Evolutionary conservation across 2,797 vertebrate species (phyloP).

Genomic region (Hipposideros larvatus): DNA sequence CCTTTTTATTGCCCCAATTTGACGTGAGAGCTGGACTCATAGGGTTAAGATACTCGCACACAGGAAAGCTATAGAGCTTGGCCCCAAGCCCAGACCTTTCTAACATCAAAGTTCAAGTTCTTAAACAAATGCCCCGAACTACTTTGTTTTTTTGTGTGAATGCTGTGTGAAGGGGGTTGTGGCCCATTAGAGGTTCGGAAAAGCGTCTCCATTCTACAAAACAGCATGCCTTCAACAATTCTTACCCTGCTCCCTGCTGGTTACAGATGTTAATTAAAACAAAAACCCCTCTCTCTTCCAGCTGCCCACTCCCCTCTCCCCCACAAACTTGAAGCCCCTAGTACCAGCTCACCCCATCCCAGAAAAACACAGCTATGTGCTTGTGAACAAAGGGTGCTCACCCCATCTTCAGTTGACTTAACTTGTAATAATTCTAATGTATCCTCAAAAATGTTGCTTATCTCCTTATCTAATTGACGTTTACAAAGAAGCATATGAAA

Average conservation of each 20-base stretch:
- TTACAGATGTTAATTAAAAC: background rate
- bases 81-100: background rate
- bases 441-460: background rate
- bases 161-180: background rate
- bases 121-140: background rate
- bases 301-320: background rate
- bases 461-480: background rate
- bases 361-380: background rate
- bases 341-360: background rate
- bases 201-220: background rate
- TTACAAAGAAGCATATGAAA: background rate
- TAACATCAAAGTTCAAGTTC: background rate
- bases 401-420: background rate
- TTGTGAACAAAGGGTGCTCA: background rate
- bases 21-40: background rate
- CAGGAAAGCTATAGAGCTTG: background rate
- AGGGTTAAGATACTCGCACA: background rate
- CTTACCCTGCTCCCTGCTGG: background rate
- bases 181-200: background rate
- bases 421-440: background rate
- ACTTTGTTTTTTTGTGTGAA: background rate
- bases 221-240: background rate
- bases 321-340: background rate
- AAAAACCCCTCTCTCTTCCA: background rate
- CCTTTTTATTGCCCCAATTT: conserved; percentile 24